phyloP scores from a whole-genome alignment of 1,140 invertebrate species.

The Drosophila yakuba region DNA sequence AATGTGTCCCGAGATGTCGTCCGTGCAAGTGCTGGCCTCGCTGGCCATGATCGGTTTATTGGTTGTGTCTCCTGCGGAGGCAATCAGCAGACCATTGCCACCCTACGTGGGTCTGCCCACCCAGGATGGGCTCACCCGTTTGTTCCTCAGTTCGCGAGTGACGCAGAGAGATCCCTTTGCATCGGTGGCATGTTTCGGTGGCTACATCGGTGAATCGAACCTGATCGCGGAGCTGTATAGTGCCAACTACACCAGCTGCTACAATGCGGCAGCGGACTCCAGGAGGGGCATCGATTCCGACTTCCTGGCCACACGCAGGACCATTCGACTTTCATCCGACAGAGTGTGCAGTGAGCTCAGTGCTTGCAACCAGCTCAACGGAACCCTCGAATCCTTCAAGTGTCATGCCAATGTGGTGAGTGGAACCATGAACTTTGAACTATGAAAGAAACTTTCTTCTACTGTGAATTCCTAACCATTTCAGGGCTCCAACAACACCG shows the following conservation, averaged over 20 bases:
- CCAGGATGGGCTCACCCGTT: slow-evolving; percentile 63
- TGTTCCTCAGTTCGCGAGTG: slow-evolving; percentile 69
- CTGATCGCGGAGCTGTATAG: slow-evolving; percentile 65
- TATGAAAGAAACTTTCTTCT: too few species aligned
- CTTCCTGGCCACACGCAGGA: slow-evolving; percentile 47
- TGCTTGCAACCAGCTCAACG: slow-evolving; percentile 44
- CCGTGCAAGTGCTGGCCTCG: slow-evolving; percentile 25
- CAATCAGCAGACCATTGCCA: slow-evolving; percentile 47
- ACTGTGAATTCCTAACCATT: neutral
- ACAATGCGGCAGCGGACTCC: slow-evolving; percentile 27
- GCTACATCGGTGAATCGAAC: slow-evolving; percentile 76
- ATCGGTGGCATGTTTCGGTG: slow-evolving; percentile 72
- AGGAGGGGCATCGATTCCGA: slow-evolving; percentile 66
- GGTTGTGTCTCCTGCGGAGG: slow-evolving; percentile 19
- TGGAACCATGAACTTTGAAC: too few species aligned
- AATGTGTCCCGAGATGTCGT: slow-evolving; percentile 4
- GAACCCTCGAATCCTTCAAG: slow-evolving; percentile 67
- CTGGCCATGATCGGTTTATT: slow-evolving; percentile 28
- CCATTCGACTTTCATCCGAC: slow-evolving; percentile 45
- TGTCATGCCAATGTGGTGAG: slow-evolving; percentile 72
- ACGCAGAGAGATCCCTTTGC: slow-evolving; percentile 61
- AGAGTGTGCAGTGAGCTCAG: slow-evolving; percentile 52
- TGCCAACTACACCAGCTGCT: slow-evolving; percentile 51
- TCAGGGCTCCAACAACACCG: slow-evolving; percentile 76
- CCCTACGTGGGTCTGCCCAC: slow-evolving; percentile 65